Base-by-base conservation (phyloP, 2,113 vertebrate genomes). In the Nycticorax nycticorax region DNA sequence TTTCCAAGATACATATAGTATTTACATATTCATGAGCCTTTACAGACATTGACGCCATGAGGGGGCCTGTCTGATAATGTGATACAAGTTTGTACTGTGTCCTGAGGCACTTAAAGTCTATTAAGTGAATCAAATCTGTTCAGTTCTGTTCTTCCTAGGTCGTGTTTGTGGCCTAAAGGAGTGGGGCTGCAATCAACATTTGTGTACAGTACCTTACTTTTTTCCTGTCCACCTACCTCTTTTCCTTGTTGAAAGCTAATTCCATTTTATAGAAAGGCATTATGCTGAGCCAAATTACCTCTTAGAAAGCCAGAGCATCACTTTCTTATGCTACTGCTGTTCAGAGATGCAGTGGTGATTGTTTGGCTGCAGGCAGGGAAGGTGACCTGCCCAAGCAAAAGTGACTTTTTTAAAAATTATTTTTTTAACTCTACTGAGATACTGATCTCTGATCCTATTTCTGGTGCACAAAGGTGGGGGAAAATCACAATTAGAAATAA, bases 21-120 rank as follows among this genome's bases (percentile, higher is more conserved):
- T 98, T 98, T 98, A 97, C 98, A 98, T 98, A 98, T 98, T 98
- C 98, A 98, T 98, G 97, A 98, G 78, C 66, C 95, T 98, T 95
- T 83, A 79, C 97, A 93, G 94, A 98, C 93, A 97, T 52, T 81
- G 95, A 96, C 63, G 92, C 97, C 37, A 57, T 93, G 95, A 98
- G 96, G 95, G 72, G 96, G 90, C 92, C 97, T 97, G 96, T 98
- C 97, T 98, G 97, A 97, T 98, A 98, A 98, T 98, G 96, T 93
- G 94, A 97, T 98, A 98, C 97, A 98, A 98, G 97, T 98, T 98
- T 98, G 94, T 97, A 93, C 96, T 96, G 60, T 98, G 96, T 98
- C 97, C 95, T 98, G 96, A 82, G 97, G 98, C 97, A 97, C 94
- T 98, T 97, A 95, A 97, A 98, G 85, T 97, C 96, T 98, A 97